Conservation (phyloP, 2,888 invertebrate species). For the Melanophora roralis region DNA sequence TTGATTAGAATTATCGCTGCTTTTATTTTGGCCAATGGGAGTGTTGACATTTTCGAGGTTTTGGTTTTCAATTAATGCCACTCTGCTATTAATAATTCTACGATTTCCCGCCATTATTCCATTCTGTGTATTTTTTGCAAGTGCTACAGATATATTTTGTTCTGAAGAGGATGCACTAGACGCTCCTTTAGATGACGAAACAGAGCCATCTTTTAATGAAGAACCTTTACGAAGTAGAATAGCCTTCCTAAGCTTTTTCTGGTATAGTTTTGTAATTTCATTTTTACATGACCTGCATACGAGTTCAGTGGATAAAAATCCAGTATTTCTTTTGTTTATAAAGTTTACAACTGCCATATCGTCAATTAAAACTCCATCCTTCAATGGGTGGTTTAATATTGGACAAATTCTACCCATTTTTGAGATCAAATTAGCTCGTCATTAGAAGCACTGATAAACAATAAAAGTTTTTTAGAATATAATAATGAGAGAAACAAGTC, state of each 20-base stretch:
- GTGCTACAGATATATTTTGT: background rate
- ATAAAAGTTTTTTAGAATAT: too few species aligned
- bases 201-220: background rate
- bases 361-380: constrained; percentile 27
- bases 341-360: background rate
- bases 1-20: background rate
- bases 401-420: constrained; percentile 42
- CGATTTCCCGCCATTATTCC: background rate
- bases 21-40: background rate
- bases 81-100: background rate
- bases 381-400: constrained; percentile 35
- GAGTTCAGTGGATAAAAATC: constrained; percentile 28
- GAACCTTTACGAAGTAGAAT: background rate
- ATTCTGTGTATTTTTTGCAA: too few species aligned
- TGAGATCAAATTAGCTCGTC: too few species aligned
- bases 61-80: too few species aligned
- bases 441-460: too few species aligned
- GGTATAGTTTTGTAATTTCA: constrained; percentile 18
- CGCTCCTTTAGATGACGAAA: constrained; percentile 9
- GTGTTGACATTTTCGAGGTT: background rate
- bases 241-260: constrained; percentile 28
- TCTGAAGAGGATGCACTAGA: background rate
- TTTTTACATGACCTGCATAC: constrained; percentile 33
- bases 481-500: too few species aligned
- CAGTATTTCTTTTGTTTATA: constrained; percentile 30